Base-by-base conservation (phyloP, 2,113 vertebrate genomes). In the Hoplias malabaricus region DNA sequence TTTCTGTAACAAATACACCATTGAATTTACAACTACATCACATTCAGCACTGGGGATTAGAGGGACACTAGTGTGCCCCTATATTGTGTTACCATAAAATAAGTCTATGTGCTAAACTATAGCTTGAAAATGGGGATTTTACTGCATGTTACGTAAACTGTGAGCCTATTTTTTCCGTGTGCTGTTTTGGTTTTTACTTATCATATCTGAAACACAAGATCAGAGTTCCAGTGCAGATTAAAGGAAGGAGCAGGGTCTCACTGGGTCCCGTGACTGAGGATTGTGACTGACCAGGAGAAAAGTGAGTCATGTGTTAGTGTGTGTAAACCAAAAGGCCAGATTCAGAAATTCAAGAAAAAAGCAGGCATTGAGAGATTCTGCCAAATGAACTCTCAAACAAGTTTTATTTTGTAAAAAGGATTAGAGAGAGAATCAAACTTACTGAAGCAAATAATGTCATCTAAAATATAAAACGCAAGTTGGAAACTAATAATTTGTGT, bases 191-290 rank as follows among this genome's bases (percentile, higher is more conserved):
- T 8, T 57, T 65, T 69, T 61, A 40, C 11, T 5, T 12, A n/a
- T 70, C 19, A 62, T 54, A 70, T 84, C 82, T 85, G 57, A 84
- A 78, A 73, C 86, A 86, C 84, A 84, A 89, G 86, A 88, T 81
- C 80, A 81, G 84, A 84, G 78, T 87, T 88, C 84, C 66, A 86
- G 72, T 73, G 65, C 71, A 80, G 89, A 92, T 91, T 90, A 88
- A 11, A 43, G 81, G 84, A 69, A 5, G 63, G 21, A 79, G 75
- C 77, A 70, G 10, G 69, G 23, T 36, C 73, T 50, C 65, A 27
- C 23, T 25, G 3, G 27, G 73, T 86, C 86, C 79, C 63, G 57
- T 88, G 90, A 87, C 73, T n/a, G 34, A 5, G 40, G 61, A 72
- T 68, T 80, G 40, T 40, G 38, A 74, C 50, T 48, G 5, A 48